Evolutionary conservation across 2,797 vertebrate genomes (phyloP).

Genomic region (Xenops minutus): DNA sequence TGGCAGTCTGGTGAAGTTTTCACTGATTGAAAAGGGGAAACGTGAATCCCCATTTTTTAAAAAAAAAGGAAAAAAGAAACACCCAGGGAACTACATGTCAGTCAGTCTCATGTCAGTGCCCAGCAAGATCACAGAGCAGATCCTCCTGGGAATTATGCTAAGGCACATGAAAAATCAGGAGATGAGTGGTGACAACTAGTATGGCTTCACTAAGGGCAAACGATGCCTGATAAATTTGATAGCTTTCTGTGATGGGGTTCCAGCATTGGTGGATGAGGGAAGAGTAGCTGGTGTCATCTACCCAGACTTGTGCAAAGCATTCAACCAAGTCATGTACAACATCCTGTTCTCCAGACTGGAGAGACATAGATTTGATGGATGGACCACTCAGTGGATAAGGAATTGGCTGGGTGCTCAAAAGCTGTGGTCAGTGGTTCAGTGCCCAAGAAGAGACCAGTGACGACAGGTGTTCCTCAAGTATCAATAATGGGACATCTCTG

Average conservation of each 20-base stretch:
- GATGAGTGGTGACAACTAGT: no score
- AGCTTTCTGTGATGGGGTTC: no score
- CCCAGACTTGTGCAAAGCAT: background rate
- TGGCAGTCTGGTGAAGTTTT: background rate
- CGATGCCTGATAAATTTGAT: no score
- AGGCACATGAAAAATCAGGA: background rate
- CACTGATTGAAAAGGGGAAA: background rate
- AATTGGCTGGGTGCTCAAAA: background rate
- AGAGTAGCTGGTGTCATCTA: background rate
- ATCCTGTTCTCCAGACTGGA: background rate
- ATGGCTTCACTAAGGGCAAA: no score
- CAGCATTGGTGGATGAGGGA: background rate
- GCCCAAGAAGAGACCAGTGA: background rate
- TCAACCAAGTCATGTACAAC: background rate
- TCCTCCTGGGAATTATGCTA: background rate
- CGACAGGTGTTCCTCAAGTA: background rate
- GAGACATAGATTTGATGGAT: background rate
- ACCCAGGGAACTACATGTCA: background rate
- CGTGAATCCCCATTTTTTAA: background rate
- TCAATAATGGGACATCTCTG: background rate
- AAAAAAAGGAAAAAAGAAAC: background rate
- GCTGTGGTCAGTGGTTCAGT: background rate
- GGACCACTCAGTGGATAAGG: background rate
- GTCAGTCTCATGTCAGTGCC: background rate
- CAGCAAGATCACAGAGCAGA: background rate